phyloP scores from a whole-genome alignment of 2,888 invertebrate genomes.

The Catocala fraxini region DNA sequence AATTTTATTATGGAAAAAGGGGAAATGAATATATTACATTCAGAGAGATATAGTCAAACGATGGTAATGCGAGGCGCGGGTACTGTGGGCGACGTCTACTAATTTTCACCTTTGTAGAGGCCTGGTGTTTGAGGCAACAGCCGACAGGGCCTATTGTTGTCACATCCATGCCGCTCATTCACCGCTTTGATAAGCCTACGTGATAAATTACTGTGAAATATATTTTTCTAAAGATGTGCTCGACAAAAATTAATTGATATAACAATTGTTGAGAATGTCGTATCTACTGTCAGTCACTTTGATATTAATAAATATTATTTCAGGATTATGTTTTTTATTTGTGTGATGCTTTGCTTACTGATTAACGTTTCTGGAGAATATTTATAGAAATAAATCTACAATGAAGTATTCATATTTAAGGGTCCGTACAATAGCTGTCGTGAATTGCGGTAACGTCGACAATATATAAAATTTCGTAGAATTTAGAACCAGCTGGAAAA shows the following conservation, averaged over 20 bases:
- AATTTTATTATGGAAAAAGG: too few relatives aligned
- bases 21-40: background rate
- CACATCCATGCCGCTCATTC: constrained; percentile 62
- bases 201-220: constrained; percentile 65
- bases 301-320: background rate
- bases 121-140: constrained; percentile 52
- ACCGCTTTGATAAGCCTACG: constrained; percentile 60
- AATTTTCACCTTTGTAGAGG: constrained; percentile 54
- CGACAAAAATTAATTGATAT: constrained; percentile 22
- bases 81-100: constrained; percentile 47
- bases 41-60: constrained; percentile 16
- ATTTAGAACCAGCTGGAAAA: too few relatives aligned
- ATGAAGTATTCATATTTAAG: too few relatives aligned
- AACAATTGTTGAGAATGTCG: constrained; percentile 11
- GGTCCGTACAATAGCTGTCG: too few relatives aligned
- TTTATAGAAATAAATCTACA: too few relatives aligned
- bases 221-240: constrained; percentile 33
- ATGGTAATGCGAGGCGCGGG: constrained; percentile 37
- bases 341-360: too few relatives aligned
- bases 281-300: constrained; percentile 6
- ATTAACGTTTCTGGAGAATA: too few relatives aligned
- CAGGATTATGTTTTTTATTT: too few relatives aligned
- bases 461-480: too few relatives aligned
- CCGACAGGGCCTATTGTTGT: constrained; percentile 63
- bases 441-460: too few relatives aligned